Evolutionary conservation across 2,888 invertebrate species (phyloP).

Genomic region (Chydorus sphaericus): DNA sequence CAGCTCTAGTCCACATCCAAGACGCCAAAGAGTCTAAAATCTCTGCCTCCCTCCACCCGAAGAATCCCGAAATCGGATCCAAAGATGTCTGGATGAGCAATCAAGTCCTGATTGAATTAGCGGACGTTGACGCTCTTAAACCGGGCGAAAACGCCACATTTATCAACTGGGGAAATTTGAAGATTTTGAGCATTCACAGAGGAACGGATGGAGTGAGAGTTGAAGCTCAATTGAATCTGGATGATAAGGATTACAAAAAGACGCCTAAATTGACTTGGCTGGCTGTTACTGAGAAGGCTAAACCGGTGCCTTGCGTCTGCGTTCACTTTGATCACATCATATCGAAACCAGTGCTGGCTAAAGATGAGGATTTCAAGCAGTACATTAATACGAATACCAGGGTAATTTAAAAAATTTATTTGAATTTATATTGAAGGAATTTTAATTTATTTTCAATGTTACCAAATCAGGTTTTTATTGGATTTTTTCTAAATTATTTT

Average conservation of each 20-base stretch:
- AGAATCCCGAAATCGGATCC: constrained; percentile 64
- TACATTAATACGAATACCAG: constrained; percentile 70
- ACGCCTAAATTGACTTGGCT: constrained; percentile 93
- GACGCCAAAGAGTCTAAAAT: constrained; percentile 44
- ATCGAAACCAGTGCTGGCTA: constrained; percentile 75
- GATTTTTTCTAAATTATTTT: background rate
- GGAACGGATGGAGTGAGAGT: constrained; percentile 46
- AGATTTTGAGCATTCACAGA: constrained; percentile 55
- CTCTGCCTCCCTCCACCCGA: constrained; percentile 72
- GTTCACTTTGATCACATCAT: constrained; percentile 94
- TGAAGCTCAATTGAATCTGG: constrained; percentile 68
- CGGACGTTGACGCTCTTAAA: constrained; percentile 60
- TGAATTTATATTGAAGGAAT: no score
- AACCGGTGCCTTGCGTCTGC: constrained; percentile 57
- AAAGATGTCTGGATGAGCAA: constrained; percentile 58
- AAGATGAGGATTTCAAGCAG: constrained; percentile 95
- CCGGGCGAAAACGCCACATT: constrained; percentile 90
- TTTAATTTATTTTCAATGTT: no score
- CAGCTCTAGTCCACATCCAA: constrained; percentile 51
- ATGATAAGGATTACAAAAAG: constrained; percentile 93
- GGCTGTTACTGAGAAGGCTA: constrained; percentile 43
- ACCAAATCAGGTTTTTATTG: no score
- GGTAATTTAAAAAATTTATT: constrained; percentile 41
- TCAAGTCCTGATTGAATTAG: constrained; percentile 67
- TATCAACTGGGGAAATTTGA: constrained; percentile 93